Conservation (phyloP, 2,888 invertebrate genomes). For the Hydraecia micacea region DNA sequence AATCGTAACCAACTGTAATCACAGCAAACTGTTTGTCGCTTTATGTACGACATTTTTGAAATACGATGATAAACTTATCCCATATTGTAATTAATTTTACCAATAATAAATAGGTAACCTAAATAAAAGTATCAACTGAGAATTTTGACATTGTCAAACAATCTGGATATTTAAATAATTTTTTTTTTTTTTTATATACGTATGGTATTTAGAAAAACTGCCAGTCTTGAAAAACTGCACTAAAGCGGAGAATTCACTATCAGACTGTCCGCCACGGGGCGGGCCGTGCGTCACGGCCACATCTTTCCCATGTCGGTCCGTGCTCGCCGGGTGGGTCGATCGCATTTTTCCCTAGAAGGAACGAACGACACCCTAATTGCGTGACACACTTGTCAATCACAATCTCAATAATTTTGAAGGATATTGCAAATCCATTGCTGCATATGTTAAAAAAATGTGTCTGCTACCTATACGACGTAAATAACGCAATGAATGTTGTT, state of each 20-base stretch:
- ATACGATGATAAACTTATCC: background rate
- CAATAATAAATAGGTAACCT: background rate
- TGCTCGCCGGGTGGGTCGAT: background rate
- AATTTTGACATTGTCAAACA: constrained; percentile 37
- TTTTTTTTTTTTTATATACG: background rate
- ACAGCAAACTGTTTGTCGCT: constrained; percentile 19
- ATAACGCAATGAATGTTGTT: too few relatives aligned
- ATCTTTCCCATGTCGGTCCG: background rate
- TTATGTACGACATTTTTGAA: constrained; percentile 29
- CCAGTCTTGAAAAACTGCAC: background rate
- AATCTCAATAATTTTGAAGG: too few relatives aligned
- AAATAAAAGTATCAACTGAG: background rate
- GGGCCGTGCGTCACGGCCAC: background rate
- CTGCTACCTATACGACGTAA: too few relatives aligned
- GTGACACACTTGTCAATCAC: too few relatives aligned
- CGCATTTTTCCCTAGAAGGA: background rate
- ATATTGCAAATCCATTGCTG: too few relatives aligned
- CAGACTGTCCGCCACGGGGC: background rate
- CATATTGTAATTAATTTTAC: constrained; percentile 7
- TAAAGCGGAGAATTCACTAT: constrained; percentile 8
- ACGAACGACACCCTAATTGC: background rate
- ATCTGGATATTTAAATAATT: background rate
- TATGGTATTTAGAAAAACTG: background rate
- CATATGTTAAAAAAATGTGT: too few relatives aligned
- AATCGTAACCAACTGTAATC: constrained; percentile 11